Evolutionary conservation across 2,888 invertebrate genomes (phyloP).

Genomic region (Drosophila setosimentum): DNA sequence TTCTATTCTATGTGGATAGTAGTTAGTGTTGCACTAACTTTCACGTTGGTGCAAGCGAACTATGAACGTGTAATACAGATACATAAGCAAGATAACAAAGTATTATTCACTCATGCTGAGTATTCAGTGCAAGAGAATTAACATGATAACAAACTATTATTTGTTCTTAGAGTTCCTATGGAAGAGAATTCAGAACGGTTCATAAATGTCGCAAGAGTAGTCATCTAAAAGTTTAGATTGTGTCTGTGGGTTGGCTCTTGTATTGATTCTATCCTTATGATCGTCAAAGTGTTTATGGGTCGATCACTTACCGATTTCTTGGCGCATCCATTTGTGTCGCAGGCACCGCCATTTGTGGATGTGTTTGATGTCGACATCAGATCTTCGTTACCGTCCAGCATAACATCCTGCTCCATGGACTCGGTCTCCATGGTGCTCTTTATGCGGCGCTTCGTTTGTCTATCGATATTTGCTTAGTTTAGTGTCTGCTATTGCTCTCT

Average conservation of each 20-base stretch:
- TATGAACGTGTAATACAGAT: not conserved
- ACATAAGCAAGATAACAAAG: not conserved
- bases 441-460: constrained; percentile 34
- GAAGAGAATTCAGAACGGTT: constrained; percentile 7
- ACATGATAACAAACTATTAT: not conserved
- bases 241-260: not conserved
- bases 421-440: constrained; percentile 65
- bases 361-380: constrained; percentile 81
- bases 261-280: constrained; percentile 10
- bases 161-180: not conserved
- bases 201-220: constrained; percentile 25
- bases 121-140: constrained; percentile 1
- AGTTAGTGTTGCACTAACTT: constrained; percentile 1
- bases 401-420: constrained; percentile 66
- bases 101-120: not conserved
- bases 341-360: constrained; percentile 69
- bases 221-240: constrained; percentile 14
- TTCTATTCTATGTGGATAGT: not conserved
- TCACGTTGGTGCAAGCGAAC: not conserved
- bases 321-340: constrained; percentile 69
- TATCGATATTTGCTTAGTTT: constrained; percentile 18
- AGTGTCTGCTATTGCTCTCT: not conserved
- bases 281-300: constrained; percentile 22
- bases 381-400: constrained; percentile 64
- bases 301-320: constrained; percentile 77